Evolutionary conservation across 2,888 invertebrate species (phyloP).

Genomic region (Hydroisotoma schaefferi): DNA sequence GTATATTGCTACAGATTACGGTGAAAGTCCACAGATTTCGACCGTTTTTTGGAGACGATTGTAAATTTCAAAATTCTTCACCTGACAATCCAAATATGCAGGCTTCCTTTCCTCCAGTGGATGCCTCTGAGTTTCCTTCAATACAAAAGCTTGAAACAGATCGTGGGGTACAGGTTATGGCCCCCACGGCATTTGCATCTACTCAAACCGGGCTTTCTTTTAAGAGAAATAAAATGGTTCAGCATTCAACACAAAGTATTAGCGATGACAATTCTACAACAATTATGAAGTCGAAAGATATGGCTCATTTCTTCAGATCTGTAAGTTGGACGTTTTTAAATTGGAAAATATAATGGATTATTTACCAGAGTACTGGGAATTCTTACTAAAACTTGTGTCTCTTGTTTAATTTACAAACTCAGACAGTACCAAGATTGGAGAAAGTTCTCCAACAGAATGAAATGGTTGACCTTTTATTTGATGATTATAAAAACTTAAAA

Average conservation of each 20-base stretch:
- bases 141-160: constrained; percentile 38
- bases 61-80: constrained; percentile 28
- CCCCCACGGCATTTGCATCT: constrained; percentile 27
- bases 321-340: constrained; percentile 10
- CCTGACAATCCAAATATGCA: constrained; percentile 20
- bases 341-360: neutral
- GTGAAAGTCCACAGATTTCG: constrained; percentile 27
- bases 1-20: constrained; percentile 18
- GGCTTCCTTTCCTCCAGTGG: constrained; percentile 34
- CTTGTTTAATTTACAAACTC: no score
- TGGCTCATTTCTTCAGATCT: constrained; percentile 34
- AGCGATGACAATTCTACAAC: constrained; percentile 29
- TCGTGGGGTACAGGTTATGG: constrained; percentile 39
- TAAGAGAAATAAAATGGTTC: constrained; percentile 47
- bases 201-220: constrained; percentile 46
- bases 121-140: constrained; percentile 23
- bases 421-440: constrained; percentile 24
- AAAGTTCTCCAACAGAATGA: constrained; percentile 44
- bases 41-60: constrained; percentile 27
- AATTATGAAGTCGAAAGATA: constrained; percentile 31
- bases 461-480: constrained; percentile 42
- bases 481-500: constrained; percentile 43
- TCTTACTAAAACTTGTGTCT: no score
- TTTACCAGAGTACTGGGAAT: no score
- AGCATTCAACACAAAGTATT: constrained; percentile 38